Evolutionary conservation across 2,113 vertebrate genomes (phyloP).

Genomic region (Macrotus californicus): DNA sequence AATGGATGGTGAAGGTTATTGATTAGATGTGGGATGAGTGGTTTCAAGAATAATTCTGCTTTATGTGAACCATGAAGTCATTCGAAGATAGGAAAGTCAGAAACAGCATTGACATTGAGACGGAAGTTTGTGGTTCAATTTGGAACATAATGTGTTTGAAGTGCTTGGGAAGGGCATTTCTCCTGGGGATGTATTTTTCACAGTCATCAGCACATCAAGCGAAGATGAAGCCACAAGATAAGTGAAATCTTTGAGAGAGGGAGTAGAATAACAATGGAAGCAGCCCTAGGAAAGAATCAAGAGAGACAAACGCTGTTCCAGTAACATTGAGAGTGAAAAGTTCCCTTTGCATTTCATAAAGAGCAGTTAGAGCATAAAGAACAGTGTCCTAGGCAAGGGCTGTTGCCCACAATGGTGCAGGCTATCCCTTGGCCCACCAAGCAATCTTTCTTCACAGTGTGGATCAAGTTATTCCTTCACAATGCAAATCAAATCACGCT

Average conservation of each 20-base stretch:
- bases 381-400: background rate
- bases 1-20: background rate
- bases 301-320: background rate
- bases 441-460: too few species aligned
- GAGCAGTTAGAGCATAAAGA: too few species aligned
- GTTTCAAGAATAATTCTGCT: background rate
- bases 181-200: background rate
- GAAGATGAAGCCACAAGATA: background rate
- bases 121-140: accelerated
- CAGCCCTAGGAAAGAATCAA: background rate
- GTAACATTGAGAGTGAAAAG: background rate
- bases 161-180: background rate
- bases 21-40: background rate
- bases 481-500: background rate
- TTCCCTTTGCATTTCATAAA: background rate
- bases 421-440: accelerated
- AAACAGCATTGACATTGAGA: background rate
- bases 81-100: background rate
- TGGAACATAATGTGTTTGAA: background rate
- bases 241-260: background rate
- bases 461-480: background rate
- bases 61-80: background rate
- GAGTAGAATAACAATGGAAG: background rate
- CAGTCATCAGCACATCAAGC: background rate
- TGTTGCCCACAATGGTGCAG: background rate